Evolutionary conservation across 2,888 invertebrate species (phyloP).

Genomic region (Hermaeophaga mercurialis): DNA sequence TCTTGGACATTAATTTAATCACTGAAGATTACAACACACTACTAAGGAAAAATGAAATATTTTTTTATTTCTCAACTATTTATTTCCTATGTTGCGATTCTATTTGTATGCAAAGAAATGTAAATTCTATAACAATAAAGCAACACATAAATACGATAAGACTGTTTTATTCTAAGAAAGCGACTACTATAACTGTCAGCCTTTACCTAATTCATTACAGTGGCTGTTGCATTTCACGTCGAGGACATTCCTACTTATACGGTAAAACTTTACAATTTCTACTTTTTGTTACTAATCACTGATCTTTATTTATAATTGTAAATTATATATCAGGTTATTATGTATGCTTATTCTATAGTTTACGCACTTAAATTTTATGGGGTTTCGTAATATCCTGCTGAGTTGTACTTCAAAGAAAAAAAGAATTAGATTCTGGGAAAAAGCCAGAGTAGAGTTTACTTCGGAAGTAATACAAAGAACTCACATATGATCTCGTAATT

Average conservation of each 20-base stretch:
- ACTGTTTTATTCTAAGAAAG: constrained; percentile 49
- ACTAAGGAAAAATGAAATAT: background rate
- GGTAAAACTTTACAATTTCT: constrained; percentile 47
- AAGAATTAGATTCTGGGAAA: no score
- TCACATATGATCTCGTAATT: no score
- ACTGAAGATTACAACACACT: no score
- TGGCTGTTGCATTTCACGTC: constrained; percentile 35
- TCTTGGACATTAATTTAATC: no score
- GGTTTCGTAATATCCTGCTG: constrained; percentile 20
- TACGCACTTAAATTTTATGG: constrained; percentile 22
- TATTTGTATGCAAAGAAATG: constrained; percentile 45
- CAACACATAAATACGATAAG: constrained; percentile 48
- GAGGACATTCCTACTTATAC: constrained; percentile 50
- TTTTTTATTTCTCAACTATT: background rate
- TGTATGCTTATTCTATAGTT: constrained; percentile 28
- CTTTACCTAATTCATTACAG: constrained; percentile 51
- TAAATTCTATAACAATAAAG: constrained; percentile 48
- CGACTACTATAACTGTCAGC: constrained; percentile 50
- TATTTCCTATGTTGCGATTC: constrained; percentile 7
- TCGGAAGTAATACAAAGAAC: no score
- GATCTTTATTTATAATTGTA: constrained; percentile 35
- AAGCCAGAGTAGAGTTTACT: no score
- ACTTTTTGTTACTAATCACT: constrained; percentile 43
- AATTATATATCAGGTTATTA: constrained; percentile 33
- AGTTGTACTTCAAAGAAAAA: constrained; percentile 8